A percentile compares a stretch with the other conserved stretches of the same genome.
Evolutionary conservation across 2,797 vertebrate species (phyloP).

Genomic region (Phalloptychus januarius): DNA sequence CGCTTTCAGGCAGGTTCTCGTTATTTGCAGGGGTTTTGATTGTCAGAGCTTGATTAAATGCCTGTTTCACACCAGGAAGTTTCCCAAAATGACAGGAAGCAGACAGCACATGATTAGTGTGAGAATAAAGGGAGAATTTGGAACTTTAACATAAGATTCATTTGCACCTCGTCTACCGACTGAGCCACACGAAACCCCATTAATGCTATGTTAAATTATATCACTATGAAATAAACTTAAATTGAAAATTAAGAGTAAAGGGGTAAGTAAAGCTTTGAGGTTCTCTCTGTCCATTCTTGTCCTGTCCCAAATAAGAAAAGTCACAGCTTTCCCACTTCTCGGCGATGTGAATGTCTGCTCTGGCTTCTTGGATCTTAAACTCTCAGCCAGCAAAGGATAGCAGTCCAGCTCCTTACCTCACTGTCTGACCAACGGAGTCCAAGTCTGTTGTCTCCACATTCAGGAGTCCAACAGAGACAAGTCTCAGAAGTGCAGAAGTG

Average conservation of each 20-base stretch:
- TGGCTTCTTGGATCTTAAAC: not conserved
- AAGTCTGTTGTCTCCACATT: not conserved
- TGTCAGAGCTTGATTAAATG: conserved; percentile 31
- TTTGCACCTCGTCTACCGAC: not conserved
- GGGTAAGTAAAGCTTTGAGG: not conserved
- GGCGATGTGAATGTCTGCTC: not conserved
- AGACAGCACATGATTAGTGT: conserved; percentile 32
- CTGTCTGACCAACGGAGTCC: not conserved
- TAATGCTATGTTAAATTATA: not conserved
- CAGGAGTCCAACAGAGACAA: not conserved
- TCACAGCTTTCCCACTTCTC: not conserved
- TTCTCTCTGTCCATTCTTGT: not conserved
- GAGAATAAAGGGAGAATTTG: conserved; percentile 2
- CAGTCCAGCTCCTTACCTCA: not conserved
- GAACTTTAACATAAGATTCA: too few relatives aligned
- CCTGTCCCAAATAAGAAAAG: not conserved
- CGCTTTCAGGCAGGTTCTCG: not conserved
- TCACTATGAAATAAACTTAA: not conserved
- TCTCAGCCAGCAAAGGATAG: not conserved
- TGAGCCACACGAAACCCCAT: not conserved
- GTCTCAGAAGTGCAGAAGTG: not conserved
- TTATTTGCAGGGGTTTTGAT: not conserved
- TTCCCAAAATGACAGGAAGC: conserved; percentile 56
- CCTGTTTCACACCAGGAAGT: conserved; percentile 57
- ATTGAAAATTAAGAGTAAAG: not conserved